These are phyloP conservation scores for Byasa hedistus DNA, from an alignment of 2,888 invertebrate species.

Conservation along the genomic window DNA sequence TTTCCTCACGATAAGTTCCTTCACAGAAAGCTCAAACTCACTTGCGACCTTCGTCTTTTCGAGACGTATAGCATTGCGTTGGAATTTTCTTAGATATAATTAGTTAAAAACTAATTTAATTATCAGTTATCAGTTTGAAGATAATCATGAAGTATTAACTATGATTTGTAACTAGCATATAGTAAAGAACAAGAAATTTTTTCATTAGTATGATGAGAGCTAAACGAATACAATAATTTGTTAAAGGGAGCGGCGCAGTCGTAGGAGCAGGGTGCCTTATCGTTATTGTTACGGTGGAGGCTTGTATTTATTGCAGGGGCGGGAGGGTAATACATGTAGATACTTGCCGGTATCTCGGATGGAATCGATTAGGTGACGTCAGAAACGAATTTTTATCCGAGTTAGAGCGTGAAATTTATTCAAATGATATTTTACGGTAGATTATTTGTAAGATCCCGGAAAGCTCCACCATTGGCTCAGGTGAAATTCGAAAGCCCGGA, in stretches of 20 bases:
- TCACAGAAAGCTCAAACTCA: too few species aligned
- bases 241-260: neutral
- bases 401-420: constrained; percentile 53
- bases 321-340: constrained; percentile 34
- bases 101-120: too few species aligned
- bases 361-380: constrained; percentile 44
- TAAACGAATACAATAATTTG: neutral
- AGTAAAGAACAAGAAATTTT: neutral
- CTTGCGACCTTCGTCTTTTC: too few species aligned
- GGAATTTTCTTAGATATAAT: too few species aligned
- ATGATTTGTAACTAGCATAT: neutral
- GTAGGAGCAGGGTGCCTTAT: constrained; percentile 24
- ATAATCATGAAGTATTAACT: too few species aligned
- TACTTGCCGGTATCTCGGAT: constrained; percentile 38
- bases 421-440: constrained; percentile 56
- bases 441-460: constrained; percentile 49
- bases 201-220: neutral
- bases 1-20: too few species aligned
- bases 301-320: constrained; percentile 39
- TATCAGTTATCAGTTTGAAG: too few species aligned
- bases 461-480: constrained; percentile 35
- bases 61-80: too few species aligned
- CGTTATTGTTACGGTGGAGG: constrained; percentile 35
- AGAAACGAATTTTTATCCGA: constrained; percentile 46
- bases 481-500: constrained; percentile 41